Percentiles rank a stretch among this genome's conserved stretches.
phyloP scores from a whole-genome alignment of 1,140 invertebrate genomes.

The Cydia amplana region DNA sequence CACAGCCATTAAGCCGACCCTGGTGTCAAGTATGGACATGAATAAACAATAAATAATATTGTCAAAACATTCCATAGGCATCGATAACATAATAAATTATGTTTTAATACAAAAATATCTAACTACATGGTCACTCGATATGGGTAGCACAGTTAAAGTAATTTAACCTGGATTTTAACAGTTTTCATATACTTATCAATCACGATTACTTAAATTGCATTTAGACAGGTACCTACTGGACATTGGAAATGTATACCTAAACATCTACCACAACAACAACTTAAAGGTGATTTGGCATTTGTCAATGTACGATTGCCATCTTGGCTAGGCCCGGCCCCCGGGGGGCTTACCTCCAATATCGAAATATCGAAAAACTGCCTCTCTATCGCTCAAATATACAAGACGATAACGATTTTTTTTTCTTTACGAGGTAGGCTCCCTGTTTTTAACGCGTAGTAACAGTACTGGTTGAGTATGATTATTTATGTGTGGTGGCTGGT shows the following conservation, averaged over 20 bases:
- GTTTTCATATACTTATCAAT: neutral
- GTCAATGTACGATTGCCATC: too few relatives aligned
- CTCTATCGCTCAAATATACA: too few relatives aligned
- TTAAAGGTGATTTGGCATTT: too few relatives aligned
- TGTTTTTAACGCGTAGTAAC: too few relatives aligned
- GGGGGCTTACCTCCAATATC: too few relatives aligned
- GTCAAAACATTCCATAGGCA: conserved; percentile 7
- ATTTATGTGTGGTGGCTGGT: neutral
- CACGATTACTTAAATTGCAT: neutral
- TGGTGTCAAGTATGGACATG: neutral
- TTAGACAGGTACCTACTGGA: too few relatives aligned
- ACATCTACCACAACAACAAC: too few relatives aligned
- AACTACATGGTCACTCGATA: conserved; percentile 9
- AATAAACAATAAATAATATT: conserved; percentile 9
- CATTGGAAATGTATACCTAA: too few relatives aligned
- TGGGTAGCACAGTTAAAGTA: neutral
- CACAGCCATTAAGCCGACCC: neutral
- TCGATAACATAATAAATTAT: conserved; percentile 26
- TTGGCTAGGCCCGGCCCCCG: too few relatives aligned
- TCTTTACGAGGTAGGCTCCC: too few relatives aligned
- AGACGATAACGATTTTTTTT: too few relatives aligned
- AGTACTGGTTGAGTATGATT: neutral
- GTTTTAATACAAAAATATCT: conserved; percentile 3
- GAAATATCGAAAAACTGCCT: too few relatives aligned
- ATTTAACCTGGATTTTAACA: neutral